Conservation (phyloP, 2,797 vertebrate genomes). For the Danio kyathit region DNA sequence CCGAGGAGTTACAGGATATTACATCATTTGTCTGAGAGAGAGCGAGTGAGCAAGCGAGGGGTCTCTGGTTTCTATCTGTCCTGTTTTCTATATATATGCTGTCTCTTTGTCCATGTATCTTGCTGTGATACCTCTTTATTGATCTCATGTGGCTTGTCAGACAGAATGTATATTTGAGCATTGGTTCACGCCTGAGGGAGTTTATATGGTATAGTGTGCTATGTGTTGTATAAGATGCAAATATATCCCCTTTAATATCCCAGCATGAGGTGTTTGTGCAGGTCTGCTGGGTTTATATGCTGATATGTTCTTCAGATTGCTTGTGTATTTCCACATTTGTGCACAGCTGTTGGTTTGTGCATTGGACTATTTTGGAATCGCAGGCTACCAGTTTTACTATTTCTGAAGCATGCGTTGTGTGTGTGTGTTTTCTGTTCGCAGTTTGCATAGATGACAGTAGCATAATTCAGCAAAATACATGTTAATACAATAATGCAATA, state of each 20-base stretch:
- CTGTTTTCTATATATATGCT: not conserved
- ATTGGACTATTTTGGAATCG: not conserved
- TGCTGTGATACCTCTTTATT: conserved; percentile 19
- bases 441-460: too few relatives aligned
- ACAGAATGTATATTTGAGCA: not conserved
- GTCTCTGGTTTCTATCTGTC: not conserved
- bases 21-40: conserved; percentile 43
- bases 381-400: not conserved
- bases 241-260: not conserved
- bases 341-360: not conserved
- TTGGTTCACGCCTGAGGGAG: not conserved
- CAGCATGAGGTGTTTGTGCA: not conserved
- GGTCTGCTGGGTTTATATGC: not conserved
- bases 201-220: not conserved
- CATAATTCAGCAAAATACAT: not conserved
- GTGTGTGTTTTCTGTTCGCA: not conserved
- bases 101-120: conserved; percentile 13
- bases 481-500: not conserved
- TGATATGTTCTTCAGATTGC: not conserved
- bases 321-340: not conserved
- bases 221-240: not conserved
- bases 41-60: not conserved
- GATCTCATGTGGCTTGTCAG: not conserved
- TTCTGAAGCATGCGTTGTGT: not conserved
- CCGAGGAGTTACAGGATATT: conserved; percentile 40